Evolutionary conservation across 2,113 vertebrate genomes (phyloP).

Genomic region (Sinocyclocheilus grahami): DNA sequence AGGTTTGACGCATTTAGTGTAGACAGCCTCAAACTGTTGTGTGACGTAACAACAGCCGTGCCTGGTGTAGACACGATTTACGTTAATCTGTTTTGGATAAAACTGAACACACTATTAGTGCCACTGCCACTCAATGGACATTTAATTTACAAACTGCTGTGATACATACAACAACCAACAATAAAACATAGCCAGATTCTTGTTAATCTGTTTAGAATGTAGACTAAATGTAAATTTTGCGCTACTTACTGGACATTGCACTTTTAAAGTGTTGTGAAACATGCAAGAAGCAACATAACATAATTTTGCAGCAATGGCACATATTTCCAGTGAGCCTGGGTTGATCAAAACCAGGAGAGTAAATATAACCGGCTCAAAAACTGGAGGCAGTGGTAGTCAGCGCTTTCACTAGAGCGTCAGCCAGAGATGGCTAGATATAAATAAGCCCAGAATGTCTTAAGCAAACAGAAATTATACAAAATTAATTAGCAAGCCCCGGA

Average conservation of each 20-base stretch:
- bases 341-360: slow-evolving; percentile 41
- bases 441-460: slow-evolving; percentile 54
- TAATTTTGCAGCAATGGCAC: not conserved
- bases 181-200: not conserved
- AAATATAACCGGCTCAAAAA: slow-evolving; percentile 35
- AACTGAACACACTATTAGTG: too few relatives aligned
- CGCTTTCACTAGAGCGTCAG: slow-evolving; percentile 11
- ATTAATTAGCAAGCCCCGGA: slow-evolving; percentile 60
- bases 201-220: not conserved
- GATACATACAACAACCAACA: not conserved
- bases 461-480: slow-evolving; percentile 57
- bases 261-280: not conserved
- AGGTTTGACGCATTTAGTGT: too few relatives aligned
- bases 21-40: too few relatives aligned
- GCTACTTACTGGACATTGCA: not conserved
- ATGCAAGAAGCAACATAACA: not conserved
- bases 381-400: slow-evolving; percentile 20
- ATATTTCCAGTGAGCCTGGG: slow-evolving; percentile 17
- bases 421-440: slow-evolving; percentile 47
- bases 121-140: not conserved
- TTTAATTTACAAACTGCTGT: not conserved
- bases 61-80: not conserved
- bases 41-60: not conserved
- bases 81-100: too few relatives aligned
- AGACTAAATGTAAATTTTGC: not conserved